Evolutionary conservation across 2,888 invertebrate species (phyloP).

Genomic region (Ptilodon capucinus): DNA sequence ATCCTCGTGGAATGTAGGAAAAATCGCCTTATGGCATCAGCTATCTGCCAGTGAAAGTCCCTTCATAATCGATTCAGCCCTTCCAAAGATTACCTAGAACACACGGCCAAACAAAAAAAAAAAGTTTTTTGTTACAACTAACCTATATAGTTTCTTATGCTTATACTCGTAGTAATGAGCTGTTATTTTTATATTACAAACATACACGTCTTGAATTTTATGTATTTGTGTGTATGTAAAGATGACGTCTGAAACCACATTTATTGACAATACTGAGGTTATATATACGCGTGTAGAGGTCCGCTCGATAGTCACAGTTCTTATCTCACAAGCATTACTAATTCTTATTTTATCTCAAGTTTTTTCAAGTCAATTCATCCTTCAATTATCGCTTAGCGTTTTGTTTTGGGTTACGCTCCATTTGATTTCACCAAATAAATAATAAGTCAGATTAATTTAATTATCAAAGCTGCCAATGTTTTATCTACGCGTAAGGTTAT

Average conservation of each 20-base stretch:
- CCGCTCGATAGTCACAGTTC: slow-evolving; percentile 2
- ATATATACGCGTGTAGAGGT: slow-evolving; percentile 1
- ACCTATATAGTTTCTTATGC: too few relatives aligned
- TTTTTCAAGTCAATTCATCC: slow-evolving; percentile 12
- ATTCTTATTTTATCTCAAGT: slow-evolving; percentile 30
- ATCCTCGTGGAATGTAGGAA: too few relatives aligned
- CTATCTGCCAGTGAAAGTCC: too few relatives aligned
- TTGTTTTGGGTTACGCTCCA: slow-evolving; percentile 30
- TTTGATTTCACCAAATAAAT: slow-evolving; percentile 13
- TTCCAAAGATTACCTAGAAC: too few relatives aligned
- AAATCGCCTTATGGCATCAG: too few relatives aligned
- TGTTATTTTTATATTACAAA: too few relatives aligned
- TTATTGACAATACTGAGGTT: slow-evolving; percentile 1
- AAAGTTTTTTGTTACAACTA: too few relatives aligned
- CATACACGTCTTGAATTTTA: too few relatives aligned
- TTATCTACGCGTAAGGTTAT: background rate
- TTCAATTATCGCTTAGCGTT: slow-evolving; percentile 29
- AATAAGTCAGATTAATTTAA: background rate
- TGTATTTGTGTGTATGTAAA: too few relatives aligned
- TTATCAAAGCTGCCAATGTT: background rate
- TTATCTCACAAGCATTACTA: slow-evolving; percentile 29
- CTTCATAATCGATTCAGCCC: too few relatives aligned
- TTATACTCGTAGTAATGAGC: too few relatives aligned
- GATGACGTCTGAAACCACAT: slow-evolving; percentile 15
- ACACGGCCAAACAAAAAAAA: too few relatives aligned